A percentile compares a stretch with the other conserved stretches of the same genome.
These are phyloP conservation scores for Tachysurus vachellii DNA, from an alignment of 2,113 vertebrate genomes.

Conservation along the genomic window DNA sequence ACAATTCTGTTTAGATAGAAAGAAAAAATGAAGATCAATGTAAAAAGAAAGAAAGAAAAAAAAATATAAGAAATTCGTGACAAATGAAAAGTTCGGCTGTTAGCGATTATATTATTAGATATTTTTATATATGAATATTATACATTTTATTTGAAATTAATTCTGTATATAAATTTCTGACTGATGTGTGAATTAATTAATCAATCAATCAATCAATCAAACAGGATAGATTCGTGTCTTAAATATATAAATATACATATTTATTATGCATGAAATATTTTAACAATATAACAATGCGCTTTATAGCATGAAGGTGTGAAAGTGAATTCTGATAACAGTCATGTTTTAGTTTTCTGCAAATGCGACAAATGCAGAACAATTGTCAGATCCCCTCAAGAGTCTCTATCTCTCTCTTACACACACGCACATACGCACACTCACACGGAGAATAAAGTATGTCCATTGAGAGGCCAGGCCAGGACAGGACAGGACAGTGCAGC, in stretches of 20 bases:
- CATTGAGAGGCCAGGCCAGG: constrained; percentile 71
- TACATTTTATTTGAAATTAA: background rate
- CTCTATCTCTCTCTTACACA: constrained; percentile 10
- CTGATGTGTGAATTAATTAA: background rate
- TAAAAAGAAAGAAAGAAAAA: background rate
- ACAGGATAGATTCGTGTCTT: background rate
- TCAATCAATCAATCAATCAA: background rate
- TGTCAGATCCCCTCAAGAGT: background rate
- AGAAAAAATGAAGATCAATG: background rate
- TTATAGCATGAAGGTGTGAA: background rate
- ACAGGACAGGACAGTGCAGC: constrained; percentile 76
- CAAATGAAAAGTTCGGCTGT: background rate
- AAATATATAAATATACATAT: background rate
- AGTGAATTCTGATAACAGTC: background rate
- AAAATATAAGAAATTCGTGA: background rate
- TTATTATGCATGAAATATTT: no score
- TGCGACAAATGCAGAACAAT: background rate
- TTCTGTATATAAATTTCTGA: background rate
- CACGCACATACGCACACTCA: background rate
- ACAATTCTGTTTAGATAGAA: background rate
- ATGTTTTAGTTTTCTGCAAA: background rate
- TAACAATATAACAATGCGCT: background rate
- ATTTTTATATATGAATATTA: background rate
- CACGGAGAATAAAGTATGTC: constrained; percentile 60
- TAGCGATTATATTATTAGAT: background rate